Base-by-base conservation (phyloP, 2,888 invertebrate species). In the Acanthosoma haemorrhoidale region DNA sequence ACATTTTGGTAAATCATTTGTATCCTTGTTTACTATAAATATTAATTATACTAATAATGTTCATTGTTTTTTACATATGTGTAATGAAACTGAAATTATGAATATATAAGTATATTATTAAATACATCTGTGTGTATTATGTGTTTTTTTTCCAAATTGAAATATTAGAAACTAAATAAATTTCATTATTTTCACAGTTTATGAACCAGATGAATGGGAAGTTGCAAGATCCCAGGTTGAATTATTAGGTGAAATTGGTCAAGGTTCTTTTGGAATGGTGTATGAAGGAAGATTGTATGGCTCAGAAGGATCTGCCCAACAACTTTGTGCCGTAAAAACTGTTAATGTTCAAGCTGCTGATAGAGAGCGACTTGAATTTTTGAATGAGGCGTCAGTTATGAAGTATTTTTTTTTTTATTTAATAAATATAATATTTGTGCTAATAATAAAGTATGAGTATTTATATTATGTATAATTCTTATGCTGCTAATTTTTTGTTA, bases 211-310 rank as follows among this genome's bases (percentile, higher is more conserved):
- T 77, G 86, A 86, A 71, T 91, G 90, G 89, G 90, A 91, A 79
- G 84, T 89, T 29, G 80, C 83, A 0, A 78, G 87, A 25, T 83
- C 84, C 4, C 84, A 85, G 74, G 80, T 91, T 1, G 81, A 83
- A 60, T 76, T 88, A 3, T 74, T 83, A 4, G 79, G 82, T 58
- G 81, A 82, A 69, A 79, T 90, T 15, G 91, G 90, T 1, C 82
- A 87, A 72, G 91, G 91, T 2, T 86, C 88, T 4, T 91, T 91
- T 79, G 91, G 91, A 1, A 86, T 85, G 82, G 90, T 91, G 0
- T 87, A 85, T 76, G 84, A 84, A 75, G 90, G 89, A 1, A 77
- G 82, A 4, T 78, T 84, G 4, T 71, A 71, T 39, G 66, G 67
- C 25, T 41, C 58, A 25, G 70, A 69, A 39, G 68, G 71, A n/a